phyloP scores from a whole-genome alignment of 2,113 vertebrate species.

The Thryonomys swinderianus region DNA sequence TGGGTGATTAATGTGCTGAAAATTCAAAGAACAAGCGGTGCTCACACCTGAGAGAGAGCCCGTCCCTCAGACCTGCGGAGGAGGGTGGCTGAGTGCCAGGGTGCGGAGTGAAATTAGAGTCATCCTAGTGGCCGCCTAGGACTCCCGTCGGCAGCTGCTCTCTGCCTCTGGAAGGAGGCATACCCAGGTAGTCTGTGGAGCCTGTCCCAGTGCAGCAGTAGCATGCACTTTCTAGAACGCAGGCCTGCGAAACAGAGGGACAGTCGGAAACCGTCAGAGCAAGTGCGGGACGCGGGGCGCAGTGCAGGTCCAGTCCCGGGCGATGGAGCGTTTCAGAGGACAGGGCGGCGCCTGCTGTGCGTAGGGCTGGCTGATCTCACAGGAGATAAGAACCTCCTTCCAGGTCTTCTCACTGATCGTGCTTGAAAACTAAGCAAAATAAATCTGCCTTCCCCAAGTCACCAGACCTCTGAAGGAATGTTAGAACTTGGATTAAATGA shows the following conservation, averaged over 20 bases:
- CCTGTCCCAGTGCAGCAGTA: not conserved
- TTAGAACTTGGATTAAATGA: not conserved
- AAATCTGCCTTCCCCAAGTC: not conserved
- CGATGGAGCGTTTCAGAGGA: not conserved
- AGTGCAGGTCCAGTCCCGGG: not conserved
- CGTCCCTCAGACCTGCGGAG: not conserved
- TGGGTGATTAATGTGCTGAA: not conserved
- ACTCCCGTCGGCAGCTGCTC: not conserved
- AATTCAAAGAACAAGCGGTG: not conserved
- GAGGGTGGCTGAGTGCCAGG: not conserved
- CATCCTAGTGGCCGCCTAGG: too few relatives aligned
- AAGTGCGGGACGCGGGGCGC: rapidly evolving
- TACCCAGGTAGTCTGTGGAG: not conserved
- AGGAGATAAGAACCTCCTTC: not conserved
- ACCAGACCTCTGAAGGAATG: not conserved
- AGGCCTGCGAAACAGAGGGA: not conserved
- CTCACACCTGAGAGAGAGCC: not conserved
- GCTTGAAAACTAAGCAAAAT: not conserved
- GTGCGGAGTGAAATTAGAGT: not conserved
- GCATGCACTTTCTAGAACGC: not conserved
- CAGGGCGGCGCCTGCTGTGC: not conserved
- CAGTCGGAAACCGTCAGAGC: not conserved
- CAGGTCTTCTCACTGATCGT: not conserved
- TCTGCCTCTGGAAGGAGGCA: not conserved
- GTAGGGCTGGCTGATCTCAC: not conserved